Percentiles rank a stretch among this genome's conserved stretches.
phyloP scores from a whole-genome alignment of 1,140 invertebrate species.

The Lepidotrigona ventralis region DNA sequence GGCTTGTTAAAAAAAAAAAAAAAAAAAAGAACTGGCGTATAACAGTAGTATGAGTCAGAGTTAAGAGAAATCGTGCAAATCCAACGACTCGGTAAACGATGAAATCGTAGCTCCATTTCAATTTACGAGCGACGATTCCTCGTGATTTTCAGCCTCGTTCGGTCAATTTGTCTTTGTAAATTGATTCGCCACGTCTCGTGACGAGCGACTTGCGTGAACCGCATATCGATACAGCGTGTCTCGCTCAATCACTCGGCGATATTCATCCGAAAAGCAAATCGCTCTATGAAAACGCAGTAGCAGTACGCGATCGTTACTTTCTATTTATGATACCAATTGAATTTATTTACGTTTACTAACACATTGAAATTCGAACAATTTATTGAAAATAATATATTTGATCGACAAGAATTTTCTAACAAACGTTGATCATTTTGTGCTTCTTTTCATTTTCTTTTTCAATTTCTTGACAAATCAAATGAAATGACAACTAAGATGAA shows the following conservation, averaged over 20 bases:
- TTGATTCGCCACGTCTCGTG: neutral
- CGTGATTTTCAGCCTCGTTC: constrained; percentile 1
- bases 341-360: too few species aligned
- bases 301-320: neutral
- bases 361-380: neutral
- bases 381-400: neutral
- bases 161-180: constrained; percentile 8
- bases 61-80: neutral
- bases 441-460: too few species aligned
- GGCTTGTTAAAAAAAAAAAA: too few species aligned
- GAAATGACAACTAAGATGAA: neutral
- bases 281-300: neutral
- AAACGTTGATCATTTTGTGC: too few species aligned
- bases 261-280: neutral
- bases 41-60: neutral
- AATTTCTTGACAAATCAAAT: neutral
- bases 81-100: neutral
- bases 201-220: neutral
- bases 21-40: neutral
- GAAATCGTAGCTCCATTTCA: neutral
- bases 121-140: neutral
- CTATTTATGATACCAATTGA: too few species aligned
- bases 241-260: neutral
- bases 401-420: neutral
- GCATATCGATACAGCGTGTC: neutral